Evolutionary conservation across 2,797 vertebrate genomes (phyloP).

Genomic region (Falco berigora): DNA sequence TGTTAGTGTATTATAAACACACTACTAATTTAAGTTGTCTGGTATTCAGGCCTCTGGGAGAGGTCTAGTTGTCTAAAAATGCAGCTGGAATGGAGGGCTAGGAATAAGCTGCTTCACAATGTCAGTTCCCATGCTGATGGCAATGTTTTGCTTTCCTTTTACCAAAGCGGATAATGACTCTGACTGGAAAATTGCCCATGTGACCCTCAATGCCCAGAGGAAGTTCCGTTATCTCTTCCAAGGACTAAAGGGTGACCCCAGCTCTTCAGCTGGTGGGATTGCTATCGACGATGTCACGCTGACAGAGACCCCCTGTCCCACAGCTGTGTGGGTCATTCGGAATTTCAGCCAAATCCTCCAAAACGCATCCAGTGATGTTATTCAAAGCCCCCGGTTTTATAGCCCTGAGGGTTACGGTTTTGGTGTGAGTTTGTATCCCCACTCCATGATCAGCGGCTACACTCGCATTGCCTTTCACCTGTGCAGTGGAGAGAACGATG

Average conservation of each 20-base stretch:
- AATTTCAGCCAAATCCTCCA: slow-evolving; percentile 80
- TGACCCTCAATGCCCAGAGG: slow-evolving; percentile 74
- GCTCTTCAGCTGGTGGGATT: slow-evolving; percentile 76
- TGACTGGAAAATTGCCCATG: slow-evolving; percentile 86
- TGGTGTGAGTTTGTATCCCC: slow-evolving; percentile 74
- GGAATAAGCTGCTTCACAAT: background rate
- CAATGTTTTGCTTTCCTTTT: background rate
- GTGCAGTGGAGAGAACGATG: slow-evolving; percentile 84
- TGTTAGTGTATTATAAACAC: background rate
- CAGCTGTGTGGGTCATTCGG: slow-evolving; percentile 79
- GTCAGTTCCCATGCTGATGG: background rate
- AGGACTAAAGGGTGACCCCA: slow-evolving; percentile 73
- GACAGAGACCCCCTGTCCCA: slow-evolving; percentile 82
- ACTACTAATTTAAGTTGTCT: background rate
- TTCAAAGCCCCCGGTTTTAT: slow-evolving; percentile 84
- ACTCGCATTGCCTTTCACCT: slow-evolving; percentile 79
- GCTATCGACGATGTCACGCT: slow-evolving; percentile 84
- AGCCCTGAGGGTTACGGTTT: slow-evolving; percentile 86
- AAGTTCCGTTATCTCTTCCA: slow-evolving; percentile 92
- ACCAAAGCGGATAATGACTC: slow-evolving; percentile 74
- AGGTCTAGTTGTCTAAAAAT: background rate
- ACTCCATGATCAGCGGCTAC: slow-evolving; percentile 17
- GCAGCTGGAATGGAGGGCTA: background rate
- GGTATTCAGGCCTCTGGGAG: background rate
- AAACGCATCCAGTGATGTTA: background rate